Conservation (phyloP, 2,113 vertebrate species). For the Garra rufa region DNA sequence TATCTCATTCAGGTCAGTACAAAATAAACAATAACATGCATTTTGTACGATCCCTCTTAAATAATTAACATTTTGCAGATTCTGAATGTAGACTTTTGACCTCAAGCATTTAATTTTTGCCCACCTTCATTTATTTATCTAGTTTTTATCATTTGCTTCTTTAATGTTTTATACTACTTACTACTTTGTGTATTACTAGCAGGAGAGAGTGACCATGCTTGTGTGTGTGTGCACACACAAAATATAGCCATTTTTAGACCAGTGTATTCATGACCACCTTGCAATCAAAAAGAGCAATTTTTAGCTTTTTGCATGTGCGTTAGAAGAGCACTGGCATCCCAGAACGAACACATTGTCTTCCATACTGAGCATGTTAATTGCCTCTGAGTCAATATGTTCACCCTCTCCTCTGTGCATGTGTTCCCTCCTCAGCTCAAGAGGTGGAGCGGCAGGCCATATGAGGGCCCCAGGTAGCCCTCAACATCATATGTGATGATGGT, state of each 20-base stretch:
- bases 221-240: not conserved
- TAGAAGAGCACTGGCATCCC: slow-evolving; percentile 25
- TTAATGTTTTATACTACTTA: too few relatives aligned
- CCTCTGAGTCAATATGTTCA: slow-evolving; percentile 42
- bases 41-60: too few relatives aligned
- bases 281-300: not conserved
- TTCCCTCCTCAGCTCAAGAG: slow-evolving; percentile 31
- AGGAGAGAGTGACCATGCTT: too few relatives aligned
- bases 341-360: slow-evolving; percentile 52
- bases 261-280: not conserved
- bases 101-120: too few relatives aligned
- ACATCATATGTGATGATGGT: not conserved
- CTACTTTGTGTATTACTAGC: too few relatives aligned
- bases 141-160: too few relatives aligned
- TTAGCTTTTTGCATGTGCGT: not conserved
- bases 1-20: too few relatives aligned
- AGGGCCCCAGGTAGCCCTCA: not conserved
- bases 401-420: slow-evolving; percentile 18
- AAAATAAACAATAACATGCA: too few relatives aligned
- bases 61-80: too few relatives aligned
- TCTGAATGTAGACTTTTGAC: too few relatives aligned
- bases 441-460: slow-evolving; percentile 11
- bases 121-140: too few relatives aligned
- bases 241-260: not conserved
- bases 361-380: slow-evolving; percentile 46